Evolutionary conservation across 2,113 vertebrate species (phyloP).

Genomic region (Hydrochoerus hydrochaeris): DNA sequence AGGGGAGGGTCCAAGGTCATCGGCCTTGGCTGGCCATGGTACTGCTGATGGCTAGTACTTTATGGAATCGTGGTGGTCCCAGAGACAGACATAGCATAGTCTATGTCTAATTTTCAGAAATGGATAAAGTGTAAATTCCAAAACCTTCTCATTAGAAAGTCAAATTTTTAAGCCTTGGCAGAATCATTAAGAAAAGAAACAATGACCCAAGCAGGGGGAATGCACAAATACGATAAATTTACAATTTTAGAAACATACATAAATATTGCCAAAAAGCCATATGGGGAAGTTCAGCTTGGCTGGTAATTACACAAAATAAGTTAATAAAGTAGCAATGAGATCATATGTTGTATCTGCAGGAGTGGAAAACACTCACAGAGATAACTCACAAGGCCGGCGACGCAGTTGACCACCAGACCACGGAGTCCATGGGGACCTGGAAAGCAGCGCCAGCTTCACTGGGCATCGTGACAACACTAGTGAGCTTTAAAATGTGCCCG

Average conservation of each 20-base stretch:
- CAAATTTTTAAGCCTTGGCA: slow-evolving; percentile 36
- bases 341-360: not conserved
- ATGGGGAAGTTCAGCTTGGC: slow-evolving; percentile 8
- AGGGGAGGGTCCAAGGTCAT: not conserved
- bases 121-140: not conserved
- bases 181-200: slow-evolving; percentile 47
- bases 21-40: not conserved
- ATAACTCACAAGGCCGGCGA: not conserved
- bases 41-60: not conserved
- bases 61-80: not conserved
- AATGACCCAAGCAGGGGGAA: not conserved
- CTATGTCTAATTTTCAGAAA: not conserved
- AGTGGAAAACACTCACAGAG: not conserved
- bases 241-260: slow-evolving; percentile 52
- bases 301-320: slow-evolving; percentile 48
- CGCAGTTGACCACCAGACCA: not conserved
- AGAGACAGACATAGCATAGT: not conserved
- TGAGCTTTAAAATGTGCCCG: not conserved
- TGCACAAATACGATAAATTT: slow-evolving; percentile 41
- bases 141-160: slow-evolving; percentile 51
- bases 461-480: not conserved
- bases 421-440: not conserved
- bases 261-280: slow-evolving; percentile 42
- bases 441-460: not conserved
- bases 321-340: not conserved